Base-by-base conservation (phyloP, 35 echinoderm and acorn worm species). In the Ophioderma brevispina region DNA sequence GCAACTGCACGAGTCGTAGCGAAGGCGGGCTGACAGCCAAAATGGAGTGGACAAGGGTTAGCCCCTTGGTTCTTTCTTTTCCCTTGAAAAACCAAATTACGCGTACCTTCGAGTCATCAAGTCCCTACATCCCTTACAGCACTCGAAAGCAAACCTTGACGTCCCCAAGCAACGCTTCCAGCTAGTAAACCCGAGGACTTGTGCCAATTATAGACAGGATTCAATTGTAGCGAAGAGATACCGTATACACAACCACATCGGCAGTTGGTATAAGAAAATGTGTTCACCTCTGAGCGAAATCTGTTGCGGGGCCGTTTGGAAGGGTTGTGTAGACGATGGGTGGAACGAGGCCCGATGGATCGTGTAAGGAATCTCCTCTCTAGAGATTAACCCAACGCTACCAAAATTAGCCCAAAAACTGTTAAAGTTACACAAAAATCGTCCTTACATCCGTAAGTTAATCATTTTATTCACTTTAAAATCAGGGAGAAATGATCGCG, bases 31-130 rank as follows among this genome's bases (percentile, higher is more conserved):
- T 70, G 59, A 70, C 59, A 70, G 23, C 17, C 15, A 30, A 70
- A 70, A 70, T 70, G n/a, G 59, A 70, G 59, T 70, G 59, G 59
- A 70, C 59, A 70, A 70, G 59, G 59, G 59, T 70, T 70, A 6
- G 4, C 59, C 59, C 59, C n/a, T 70, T 70, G 28, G 59, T 70
- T 70, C n/a, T 70, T 52, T 52, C 46, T 70, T 70, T 46, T 46
- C 41, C 5, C 41, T 46, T 30, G 28, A 30, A 70, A 70, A 70
- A 70, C 59, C 59, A 70, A 70, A 70, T 70, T 70, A 70, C 59
- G 59, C 28, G n/a, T 70, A 13, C n/a, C 59, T 70, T 70, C 59
- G n/a, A 70, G 59, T 70, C 28, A 70, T 70, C 17, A 70, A 70
- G 6, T 13, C 59, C 3, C 15, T 2, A 30, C 28, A 25, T 70